A percentile compares a stretch with the other conserved stretches of the same genome.
These are phyloP conservation scores for Halocynthia aurantium DNA, from an alignment of 23 tunicate species.

Conservation along the genomic window DNA sequence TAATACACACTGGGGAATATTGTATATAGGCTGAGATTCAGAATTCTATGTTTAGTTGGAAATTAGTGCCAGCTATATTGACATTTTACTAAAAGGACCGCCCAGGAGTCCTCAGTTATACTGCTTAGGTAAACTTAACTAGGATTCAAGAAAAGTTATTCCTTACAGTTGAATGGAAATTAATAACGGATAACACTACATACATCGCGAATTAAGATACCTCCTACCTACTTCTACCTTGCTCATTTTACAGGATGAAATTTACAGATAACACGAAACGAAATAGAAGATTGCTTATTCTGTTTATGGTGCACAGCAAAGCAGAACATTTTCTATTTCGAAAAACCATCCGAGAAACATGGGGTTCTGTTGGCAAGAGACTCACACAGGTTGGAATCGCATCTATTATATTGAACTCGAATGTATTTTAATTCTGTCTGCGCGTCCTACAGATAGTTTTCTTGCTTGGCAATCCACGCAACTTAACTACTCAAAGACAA, in stretches of 20 bases:
- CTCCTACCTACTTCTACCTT: background rate
- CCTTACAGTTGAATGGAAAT: background rate
- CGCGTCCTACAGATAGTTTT: constrained; percentile 31
- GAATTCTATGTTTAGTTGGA: too few species aligned
- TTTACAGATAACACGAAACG: background rate
- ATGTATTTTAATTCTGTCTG: background rate
- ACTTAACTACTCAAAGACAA: constrained; percentile 18
- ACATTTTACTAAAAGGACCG: too few species aligned
- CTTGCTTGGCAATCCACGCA: constrained; percentile 50
- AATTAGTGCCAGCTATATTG: too few species aligned
- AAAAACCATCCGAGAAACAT: constrained; percentile 42
- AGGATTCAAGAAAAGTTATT: too few species aligned
- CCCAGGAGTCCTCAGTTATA: too few species aligned
- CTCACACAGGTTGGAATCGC: constrained; percentile 38
- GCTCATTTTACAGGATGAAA: background rate
- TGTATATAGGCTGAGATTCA: too few species aligned
- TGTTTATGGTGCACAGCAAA: constrained; percentile 40
- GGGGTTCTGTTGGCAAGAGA: constrained; percentile 56
- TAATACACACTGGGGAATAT: too few species aligned
- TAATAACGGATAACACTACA: background rate
- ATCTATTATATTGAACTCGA: background rate
- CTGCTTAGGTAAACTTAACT: too few species aligned
- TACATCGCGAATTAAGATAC: background rate
- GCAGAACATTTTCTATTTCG: constrained; percentile 30
- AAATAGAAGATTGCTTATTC: constrained; percentile 9